Percentiles rank a stretch among this genome's conserved stretches.
Evolutionary conservation across 2,113 vertebrate genomes (phyloP).

Genomic region (Paedocypris sp.): DNA sequence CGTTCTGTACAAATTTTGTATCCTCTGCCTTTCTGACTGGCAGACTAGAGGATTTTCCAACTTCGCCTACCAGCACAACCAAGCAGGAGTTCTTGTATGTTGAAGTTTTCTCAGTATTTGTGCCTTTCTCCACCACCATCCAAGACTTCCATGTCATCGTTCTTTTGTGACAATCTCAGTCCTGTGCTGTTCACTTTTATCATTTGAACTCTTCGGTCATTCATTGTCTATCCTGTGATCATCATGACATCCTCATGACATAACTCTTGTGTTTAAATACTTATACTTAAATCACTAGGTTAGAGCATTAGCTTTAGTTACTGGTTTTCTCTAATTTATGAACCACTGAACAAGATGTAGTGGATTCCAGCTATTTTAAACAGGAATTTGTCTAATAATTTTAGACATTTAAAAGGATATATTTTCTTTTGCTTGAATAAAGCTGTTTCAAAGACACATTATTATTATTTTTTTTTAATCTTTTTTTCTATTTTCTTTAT

Average conservation of each 20-base stretch:
- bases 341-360: too few relatives aligned
- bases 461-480: too few relatives aligned
- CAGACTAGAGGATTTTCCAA: slow-evolving; percentile 99
- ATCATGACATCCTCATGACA: background rate
- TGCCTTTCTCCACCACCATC: background rate
- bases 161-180: background rate
- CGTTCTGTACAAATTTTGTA: background rate
- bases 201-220: background rate
- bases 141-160: slow-evolving; percentile 17
- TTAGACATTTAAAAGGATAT: too few relatives aligned
- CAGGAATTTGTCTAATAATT: too few relatives aligned
- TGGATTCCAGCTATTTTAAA: too few relatives aligned
- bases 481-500: too few relatives aligned
- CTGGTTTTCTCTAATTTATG: too few relatives aligned
- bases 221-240: background rate
- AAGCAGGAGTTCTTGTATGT: slow-evolving; percentile 99
- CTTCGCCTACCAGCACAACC: slow-evolving; percentile 98
- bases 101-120: slow-evolving; percentile 42
- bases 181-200: background rate
- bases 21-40: slow-evolving; percentile 36
- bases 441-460: too few relatives aligned
- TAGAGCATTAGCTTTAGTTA: background rate
- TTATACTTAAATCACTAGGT: background rate
- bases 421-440: too few relatives aligned
- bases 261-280: background rate